phyloP scores from a whole-genome alignment of 2,888 invertebrate species.

The Mayetiola destructor region DNA sequence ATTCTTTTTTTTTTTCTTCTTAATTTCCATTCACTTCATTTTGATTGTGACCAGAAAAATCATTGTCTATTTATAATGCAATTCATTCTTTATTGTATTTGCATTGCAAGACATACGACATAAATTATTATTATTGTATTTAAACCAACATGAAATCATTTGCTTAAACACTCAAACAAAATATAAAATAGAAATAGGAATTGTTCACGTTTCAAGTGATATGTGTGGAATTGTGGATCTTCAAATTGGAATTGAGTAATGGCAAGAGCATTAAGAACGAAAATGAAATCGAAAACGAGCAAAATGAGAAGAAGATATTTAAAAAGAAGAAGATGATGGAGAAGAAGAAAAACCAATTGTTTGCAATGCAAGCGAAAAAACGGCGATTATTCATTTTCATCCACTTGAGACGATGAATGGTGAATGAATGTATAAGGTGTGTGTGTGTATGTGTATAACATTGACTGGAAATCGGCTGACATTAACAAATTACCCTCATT shows the following conservation, averaged over 20 bases:
- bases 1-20: too few species aligned
- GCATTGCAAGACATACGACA: too few species aligned
- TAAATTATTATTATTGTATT: too few species aligned
- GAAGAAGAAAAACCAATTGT: too few species aligned
- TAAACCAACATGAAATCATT: slow-evolving; percentile 10
- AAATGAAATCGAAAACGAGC: neutral
- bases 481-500: slow-evolving; percentile 17
- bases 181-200: too few species aligned
- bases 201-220: too few species aligned
- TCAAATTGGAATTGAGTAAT: too few species aligned
- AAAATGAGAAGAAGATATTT: neutral
- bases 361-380: slow-evolving; percentile 2
- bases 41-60: too few species aligned
- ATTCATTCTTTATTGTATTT: too few species aligned
- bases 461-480: slow-evolving; percentile 17
- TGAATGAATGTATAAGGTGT: slow-evolving; percentile 12
- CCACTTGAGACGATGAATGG: slow-evolving; percentile 8
- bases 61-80: too few species aligned
- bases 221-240: neutral
- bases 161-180: slow-evolving; percentile 1
- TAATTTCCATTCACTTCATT: too few species aligned
- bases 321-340: too few species aligned
- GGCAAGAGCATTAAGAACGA: neutral
- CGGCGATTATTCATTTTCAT: slow-evolving; percentile 2
- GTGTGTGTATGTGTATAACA: slow-evolving; percentile 14